phyloP scores from a whole-genome alignment of 2,113 vertebrate genomes.

The Menidia beryllina region DNA sequence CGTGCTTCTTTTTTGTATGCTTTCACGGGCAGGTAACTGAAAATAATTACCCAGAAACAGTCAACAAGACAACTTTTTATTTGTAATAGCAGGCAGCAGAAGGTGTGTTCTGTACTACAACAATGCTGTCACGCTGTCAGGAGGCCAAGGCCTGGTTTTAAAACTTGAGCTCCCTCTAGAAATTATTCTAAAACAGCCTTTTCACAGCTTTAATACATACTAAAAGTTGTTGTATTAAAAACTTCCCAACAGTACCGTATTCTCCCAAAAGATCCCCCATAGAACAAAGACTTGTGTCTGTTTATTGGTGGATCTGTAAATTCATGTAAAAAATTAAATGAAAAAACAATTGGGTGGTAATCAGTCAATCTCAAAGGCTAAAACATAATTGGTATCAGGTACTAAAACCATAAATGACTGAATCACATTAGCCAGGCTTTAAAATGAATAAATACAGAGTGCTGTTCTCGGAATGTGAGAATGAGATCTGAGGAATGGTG shows the following conservation, averaged over 20 bases:
- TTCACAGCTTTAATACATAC: slow-evolving; percentile 24
- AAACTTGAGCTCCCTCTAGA: background rate
- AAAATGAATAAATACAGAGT: slow-evolving; percentile 59
- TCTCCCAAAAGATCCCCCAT: background rate
- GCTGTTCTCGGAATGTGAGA: slow-evolving; percentile 56
- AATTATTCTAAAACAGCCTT: slow-evolving; percentile 29
- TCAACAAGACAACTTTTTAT: slow-evolving; percentile 53
- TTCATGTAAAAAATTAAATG: slow-evolving; percentile 2
- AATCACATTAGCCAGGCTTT: slow-evolving; percentile 19
- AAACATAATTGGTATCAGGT: slow-evolving; percentile 15
- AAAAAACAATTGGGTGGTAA: slow-evolving; percentile 5
- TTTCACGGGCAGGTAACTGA: background rate
- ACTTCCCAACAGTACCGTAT: slow-evolving; percentile 12
- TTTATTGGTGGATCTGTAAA: slow-evolving; percentile 33
- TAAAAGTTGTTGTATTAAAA: slow-evolving; percentile 57
- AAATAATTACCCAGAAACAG: background rate
- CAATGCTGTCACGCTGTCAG: slow-evolving; percentile 12
- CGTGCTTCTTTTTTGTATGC: background rate
- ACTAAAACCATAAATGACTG: slow-evolving; percentile 19
- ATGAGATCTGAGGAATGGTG: slow-evolving; percentile 29
- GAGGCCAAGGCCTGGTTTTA: slow-evolving; percentile 2
- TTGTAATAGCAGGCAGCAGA: slow-evolving; percentile 37
- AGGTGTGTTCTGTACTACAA: no score
- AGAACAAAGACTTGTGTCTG: slow-evolving; percentile 4
- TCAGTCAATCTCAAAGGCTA: slow-evolving; percentile 16